Conservation (phyloP, 1,140 invertebrate species). For the Drosophila obscura region DNA sequence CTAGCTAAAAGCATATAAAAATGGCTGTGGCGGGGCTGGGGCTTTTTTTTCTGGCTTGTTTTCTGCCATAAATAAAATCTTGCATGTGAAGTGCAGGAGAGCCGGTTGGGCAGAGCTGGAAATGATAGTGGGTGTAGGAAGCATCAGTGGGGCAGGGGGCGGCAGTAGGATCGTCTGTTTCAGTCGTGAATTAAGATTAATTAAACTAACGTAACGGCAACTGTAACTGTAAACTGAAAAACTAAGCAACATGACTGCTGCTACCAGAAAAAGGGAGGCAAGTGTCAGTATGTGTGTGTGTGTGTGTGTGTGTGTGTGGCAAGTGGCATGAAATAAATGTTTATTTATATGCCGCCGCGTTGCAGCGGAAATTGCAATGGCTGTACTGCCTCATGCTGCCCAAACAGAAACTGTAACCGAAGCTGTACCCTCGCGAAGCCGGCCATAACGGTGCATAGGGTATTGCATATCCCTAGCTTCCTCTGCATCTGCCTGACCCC, state of each 20-base stretch:
- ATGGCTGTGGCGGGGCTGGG: conserved; percentile 40
- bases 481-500: not conserved
- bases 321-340: conserved; percentile 76
- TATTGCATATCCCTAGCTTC: conserved; percentile 21
- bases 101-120: not conserved
- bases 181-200: conserved; percentile 80
- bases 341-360: conserved; percentile 73
- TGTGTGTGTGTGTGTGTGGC: conserved; percentile 37
- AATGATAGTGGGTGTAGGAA: conserved; percentile 8
- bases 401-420: not conserved
- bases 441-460: conserved; percentile 69
- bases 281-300: conserved; percentile 6
- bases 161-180: conserved; percentile 64
- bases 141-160: too few relatives aligned
- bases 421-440: conserved; percentile 47
- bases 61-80: conserved; percentile 75
- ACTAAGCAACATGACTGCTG: conserved; percentile 57
- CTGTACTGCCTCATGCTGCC: conserved; percentile 7
- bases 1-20: conserved; percentile 62
- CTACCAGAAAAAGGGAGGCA: conserved; percentile 3
- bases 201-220: conserved; percentile 75
- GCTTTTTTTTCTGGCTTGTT: conserved; percentile 15
- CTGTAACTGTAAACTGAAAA: conserved; percentile 70
- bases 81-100: conserved; percentile 67
- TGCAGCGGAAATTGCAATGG: conserved; percentile 72